phyloP scores from a whole-genome alignment of 2,888 invertebrate species.

The Sarcophaga subvicina region DNA sequence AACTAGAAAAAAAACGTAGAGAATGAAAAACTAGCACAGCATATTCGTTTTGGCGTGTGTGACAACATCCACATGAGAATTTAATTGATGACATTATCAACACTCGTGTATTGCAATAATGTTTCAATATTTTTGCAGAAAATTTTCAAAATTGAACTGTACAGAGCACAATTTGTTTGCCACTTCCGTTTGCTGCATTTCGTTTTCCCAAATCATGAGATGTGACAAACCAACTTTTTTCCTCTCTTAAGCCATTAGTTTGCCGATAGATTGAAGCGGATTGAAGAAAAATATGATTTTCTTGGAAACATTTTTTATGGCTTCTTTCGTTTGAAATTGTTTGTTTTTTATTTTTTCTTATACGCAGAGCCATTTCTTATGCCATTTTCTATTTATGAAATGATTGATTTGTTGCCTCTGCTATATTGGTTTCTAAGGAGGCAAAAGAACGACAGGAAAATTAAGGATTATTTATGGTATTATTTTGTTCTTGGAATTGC shows the following conservation, averaged over 20 bases:
- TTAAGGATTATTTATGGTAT: too few species aligned
- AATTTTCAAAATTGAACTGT: too few species aligned
- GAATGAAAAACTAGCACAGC: too few species aligned
- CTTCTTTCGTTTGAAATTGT: background rate
- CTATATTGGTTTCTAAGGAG: too few species aligned
- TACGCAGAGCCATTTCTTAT: too few species aligned
- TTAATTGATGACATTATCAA: conserved; percentile 38
- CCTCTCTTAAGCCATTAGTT: background rate
- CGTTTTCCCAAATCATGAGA: background rate
- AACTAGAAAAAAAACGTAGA: background rate
- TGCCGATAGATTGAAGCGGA: background rate
- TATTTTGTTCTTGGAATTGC: too few species aligned
- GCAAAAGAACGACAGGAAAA: too few species aligned
- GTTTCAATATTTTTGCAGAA: background rate
- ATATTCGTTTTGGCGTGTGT: background rate
- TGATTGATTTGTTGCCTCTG: too few species aligned
- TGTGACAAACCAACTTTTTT: background rate
- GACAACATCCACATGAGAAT: conserved; percentile 26
- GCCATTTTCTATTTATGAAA: too few species aligned
- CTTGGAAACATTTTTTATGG: background rate
- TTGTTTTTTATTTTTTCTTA: background rate
- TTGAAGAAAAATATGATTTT: background rate
- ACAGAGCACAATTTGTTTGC: background rate
- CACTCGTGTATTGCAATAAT: conserved; percentile 21
- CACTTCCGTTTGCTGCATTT: conserved; percentile 23